Percentiles rank a stretch among this genome's conserved stretches.
Evolutionary conservation across 2,797 vertebrate genomes (phyloP).

Genomic region (Rhinoraja longicauda): DNA sequence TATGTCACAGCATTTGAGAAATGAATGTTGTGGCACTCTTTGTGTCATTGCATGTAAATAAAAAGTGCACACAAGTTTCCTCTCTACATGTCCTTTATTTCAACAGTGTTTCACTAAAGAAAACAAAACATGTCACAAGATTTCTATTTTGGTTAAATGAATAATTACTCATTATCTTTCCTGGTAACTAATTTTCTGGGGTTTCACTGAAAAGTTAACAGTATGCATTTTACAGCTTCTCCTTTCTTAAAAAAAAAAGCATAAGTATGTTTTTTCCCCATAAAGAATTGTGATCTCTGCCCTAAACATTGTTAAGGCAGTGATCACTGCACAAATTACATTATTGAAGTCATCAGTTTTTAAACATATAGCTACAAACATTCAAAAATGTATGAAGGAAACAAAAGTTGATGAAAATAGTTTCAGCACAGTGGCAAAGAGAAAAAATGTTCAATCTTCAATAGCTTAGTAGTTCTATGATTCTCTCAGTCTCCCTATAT

Average conservation of each 20-base stretch:
- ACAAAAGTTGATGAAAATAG: background rate
- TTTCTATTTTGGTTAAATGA: background rate
- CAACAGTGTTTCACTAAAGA: background rate
- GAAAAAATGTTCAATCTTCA: background rate
- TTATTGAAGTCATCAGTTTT: background rate
- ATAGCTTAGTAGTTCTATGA: background rate
- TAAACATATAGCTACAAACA: background rate
- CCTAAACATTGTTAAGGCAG: background rate
- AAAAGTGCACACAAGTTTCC: background rate
- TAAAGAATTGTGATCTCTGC: background rate
- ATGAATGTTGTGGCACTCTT: background rate
- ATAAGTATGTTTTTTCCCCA: background rate
- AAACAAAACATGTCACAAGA: constrained; percentile 14
- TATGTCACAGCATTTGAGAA: background rate
- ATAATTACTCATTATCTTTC: constrained; percentile 14
- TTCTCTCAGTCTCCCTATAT: background rate
- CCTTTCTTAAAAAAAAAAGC: background rate
- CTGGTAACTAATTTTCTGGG: background rate
- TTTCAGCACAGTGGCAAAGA: background rate
- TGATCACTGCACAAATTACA: background rate
- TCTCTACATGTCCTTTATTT: background rate
- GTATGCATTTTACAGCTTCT: background rate
- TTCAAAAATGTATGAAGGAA: no score
- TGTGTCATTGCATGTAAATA: background rate
- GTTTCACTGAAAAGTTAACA: constrained; percentile 16